Base-by-base conservation (phyloP, 2,797 vertebrate genomes). In the Crax fasciolata region DNA sequence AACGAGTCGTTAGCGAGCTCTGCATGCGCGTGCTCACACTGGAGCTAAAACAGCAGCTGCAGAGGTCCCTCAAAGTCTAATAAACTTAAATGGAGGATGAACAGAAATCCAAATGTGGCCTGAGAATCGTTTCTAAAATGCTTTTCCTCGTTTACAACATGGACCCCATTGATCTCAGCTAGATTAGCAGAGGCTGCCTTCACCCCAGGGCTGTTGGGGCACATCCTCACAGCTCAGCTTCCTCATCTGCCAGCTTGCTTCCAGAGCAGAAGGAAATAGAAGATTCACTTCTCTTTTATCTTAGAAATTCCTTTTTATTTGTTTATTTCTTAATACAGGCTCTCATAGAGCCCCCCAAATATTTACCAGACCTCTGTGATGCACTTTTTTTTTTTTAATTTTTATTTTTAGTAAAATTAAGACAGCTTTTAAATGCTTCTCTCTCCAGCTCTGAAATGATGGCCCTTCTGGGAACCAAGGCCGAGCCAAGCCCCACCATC, bases 11-110 rank as follows among this genome's bases (percentile, higher is more conserved):
- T 93, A 96, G 92, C 0, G 57, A 95, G 84, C 94, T 94, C 93
- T 73, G 94, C 87, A 17, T 74, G 38, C n/a, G 89, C 11, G 10
- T 25, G 3, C 90, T 94, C 11, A 30, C 4, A 0, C 51, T 70
- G 70, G 84, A 94, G 80, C 81, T 90, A 32, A 78, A 93, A 52
- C 87, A 67, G 95, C 94, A 84, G 96, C 94, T 94, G 61, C 10
- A 87, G 48, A 94, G 84, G 92, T 89, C 63, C 86, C 96, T 95
- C 84, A 30, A 91, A 95, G 92, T 86, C 94, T 95, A 88, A 95
- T 93, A 88, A 94, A 95, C 87, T 79, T 52, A 72, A 94, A 90
- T 89, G 93, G 90, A 85, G 91, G 91, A 90, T 84, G 86, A 95
- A 91, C 6, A 93, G 86, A 74, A 95, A 94, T 18, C 80, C 63